These are phyloP conservation scores for Steinernema feltiae DNA, from an alignment of 1,140 invertebrate species.

Conservation along the genomic window DNA sequence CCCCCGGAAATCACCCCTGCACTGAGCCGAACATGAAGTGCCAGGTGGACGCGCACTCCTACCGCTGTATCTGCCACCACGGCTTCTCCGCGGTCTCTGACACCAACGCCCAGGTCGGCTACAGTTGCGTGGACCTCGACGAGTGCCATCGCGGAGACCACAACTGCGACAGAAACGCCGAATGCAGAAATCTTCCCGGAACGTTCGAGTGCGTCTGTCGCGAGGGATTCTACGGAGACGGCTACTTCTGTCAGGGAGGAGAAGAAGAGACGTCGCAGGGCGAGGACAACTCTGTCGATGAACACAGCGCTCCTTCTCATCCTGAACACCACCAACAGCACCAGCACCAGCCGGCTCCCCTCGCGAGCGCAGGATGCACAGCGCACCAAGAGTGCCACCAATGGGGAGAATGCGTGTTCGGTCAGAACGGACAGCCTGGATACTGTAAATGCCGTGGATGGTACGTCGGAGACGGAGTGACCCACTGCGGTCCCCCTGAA, in stretches of 20 bases:
- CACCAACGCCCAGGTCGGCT: constrained; percentile 28
- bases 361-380: constrained; percentile 19
- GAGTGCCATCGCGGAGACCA: constrained; percentile 73
- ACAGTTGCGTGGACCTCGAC: constrained; percentile 68
- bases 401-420: constrained; percentile 38
- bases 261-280: background rate
- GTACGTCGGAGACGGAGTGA: constrained; percentile 43
- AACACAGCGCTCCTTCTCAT: constrained; percentile 7
- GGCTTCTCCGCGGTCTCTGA: constrained; percentile 53
- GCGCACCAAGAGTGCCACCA: constrained; percentile 38
- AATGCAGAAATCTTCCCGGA: constrained; percentile 76
- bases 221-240: constrained; percentile 65
- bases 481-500: constrained; percentile 39
- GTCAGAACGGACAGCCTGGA: constrained; percentile 21
- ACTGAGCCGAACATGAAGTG: constrained; percentile 54
- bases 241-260: constrained; percentile 58
- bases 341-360: background rate
- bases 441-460: constrained; percentile 36
- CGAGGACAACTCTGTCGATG: background rate
- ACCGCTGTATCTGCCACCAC: constrained; percentile 56
- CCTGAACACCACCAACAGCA: constrained; percentile 8
- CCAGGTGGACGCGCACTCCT: constrained; percentile 46
- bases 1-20: constrained; percentile 45
- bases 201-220: constrained; percentile 71
- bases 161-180: constrained; percentile 73